Evolutionary conservation across 2,797 vertebrate species (phyloP).

Genomic region (Gymnocypris eckloni): DNA sequence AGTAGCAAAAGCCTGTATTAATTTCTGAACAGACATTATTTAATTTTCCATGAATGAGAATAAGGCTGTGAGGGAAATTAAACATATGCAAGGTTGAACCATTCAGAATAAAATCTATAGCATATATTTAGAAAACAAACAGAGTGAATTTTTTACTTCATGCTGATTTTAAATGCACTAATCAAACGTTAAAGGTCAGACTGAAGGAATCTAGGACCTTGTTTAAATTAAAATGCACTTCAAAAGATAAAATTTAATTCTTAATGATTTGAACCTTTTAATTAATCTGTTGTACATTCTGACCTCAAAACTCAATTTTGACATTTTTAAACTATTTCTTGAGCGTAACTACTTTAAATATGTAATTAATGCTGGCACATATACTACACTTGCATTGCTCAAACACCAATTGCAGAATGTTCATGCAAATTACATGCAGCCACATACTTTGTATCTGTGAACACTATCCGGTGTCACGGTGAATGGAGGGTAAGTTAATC

Average conservation of each 20-base stretch:
- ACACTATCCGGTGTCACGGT: slow-evolving; percentile 20
- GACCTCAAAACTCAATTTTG: background rate
- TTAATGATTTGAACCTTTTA: background rate
- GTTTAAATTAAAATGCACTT: background rate
- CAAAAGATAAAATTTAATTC: accelerated
- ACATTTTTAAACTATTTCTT: background rate
- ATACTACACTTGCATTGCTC: background rate
- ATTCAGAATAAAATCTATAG: background rate
- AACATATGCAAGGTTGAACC: background rate
- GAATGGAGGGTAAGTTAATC: slow-evolving; percentile 36
- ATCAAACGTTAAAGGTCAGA: background rate
- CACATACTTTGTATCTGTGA: slow-evolving; percentile 10
- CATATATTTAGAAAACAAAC: background rate
- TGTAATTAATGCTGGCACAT: background rate
- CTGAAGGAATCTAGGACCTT: background rate
- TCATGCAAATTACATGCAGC: slow-evolving; percentile 8
- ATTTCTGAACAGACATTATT: background rate
- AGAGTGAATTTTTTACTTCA: background rate
- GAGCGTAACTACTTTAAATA: background rate
- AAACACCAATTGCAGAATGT: background rate
- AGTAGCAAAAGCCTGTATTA: background rate
- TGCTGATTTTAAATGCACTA: background rate
- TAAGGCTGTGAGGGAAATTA: background rate
- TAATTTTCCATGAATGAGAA: background rate
- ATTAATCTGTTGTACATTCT: background rate